Conservation (phyloP, 2,888 invertebrate genomes). For the Gnatocerus cornutus region DNA sequence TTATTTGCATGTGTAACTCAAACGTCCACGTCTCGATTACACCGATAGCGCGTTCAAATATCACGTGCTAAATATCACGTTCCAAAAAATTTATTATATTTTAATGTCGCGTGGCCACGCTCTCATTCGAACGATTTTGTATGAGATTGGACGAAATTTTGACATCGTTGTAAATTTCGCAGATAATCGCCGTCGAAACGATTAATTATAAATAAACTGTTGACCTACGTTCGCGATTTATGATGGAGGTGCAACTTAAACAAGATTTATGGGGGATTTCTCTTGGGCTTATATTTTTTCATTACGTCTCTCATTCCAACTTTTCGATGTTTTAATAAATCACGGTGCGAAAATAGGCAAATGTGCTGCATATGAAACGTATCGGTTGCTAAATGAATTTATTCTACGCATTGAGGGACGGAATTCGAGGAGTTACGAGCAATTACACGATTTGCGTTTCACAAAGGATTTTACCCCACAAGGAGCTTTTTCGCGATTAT, state of each 20-base stretch:
- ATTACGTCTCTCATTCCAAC: conserved; percentile 48
- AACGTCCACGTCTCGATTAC: conserved; percentile 23
- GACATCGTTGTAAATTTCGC: conserved; percentile 43
- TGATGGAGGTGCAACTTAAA: conserved; percentile 50
- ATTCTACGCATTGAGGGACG: conserved; percentile 13
- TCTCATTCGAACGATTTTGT: conserved; percentile 6
- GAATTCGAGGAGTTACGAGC: conserved; percentile 4
- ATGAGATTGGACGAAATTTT: conserved; percentile 7
- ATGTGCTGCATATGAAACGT: conserved; percentile 17
- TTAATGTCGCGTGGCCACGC: conserved; percentile 26
- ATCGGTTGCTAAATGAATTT: conserved; percentile 27
- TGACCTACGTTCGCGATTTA: conserved; percentile 41
- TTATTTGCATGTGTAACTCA: conserved; percentile 15
- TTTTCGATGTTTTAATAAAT: conserved; percentile 40
- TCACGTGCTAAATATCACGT: conserved; percentile 29
- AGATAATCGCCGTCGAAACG: conserved; percentile 30
- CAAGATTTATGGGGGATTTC: conserved; percentile 52
- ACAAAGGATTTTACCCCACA: neutral
- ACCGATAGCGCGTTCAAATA: conserved; percentile 11
- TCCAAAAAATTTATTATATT: conserved; percentile 33
- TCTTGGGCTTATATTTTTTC: conserved; percentile 52
- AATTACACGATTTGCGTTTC: conserved; percentile 4
- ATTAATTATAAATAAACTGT: conserved; percentile 47
- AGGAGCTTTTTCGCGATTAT: neutral
- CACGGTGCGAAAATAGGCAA: conserved; percentile 22